These are phyloP conservation scores for Semnopithecus entellus DNA, from an alignment of 2,113 vertebrate species.

Conservation along the genomic window DNA sequence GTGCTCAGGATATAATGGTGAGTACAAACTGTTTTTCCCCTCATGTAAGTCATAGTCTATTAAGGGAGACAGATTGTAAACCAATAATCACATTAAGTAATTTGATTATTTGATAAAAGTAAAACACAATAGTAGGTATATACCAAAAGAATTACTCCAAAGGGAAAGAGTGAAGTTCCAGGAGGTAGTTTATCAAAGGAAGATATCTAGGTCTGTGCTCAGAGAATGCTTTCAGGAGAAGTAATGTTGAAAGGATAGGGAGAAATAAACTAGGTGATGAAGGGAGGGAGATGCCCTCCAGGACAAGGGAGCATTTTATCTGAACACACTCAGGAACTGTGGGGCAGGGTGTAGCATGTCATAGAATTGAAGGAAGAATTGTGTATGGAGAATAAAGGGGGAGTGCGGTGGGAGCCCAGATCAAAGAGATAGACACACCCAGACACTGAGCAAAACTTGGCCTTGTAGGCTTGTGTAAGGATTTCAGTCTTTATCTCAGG, in stretches of 20 bases:
- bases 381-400: background rate
- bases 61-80: background rate
- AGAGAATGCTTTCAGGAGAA: background rate
- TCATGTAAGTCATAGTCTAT: background rate
- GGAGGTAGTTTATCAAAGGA: background rate
- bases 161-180: background rate
- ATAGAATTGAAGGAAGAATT: background rate
- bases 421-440: background rate
- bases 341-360: background rate
- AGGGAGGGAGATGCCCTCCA: background rate
- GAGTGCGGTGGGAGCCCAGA: background rate
- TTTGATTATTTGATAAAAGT: background rate
- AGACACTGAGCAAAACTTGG: background rate
- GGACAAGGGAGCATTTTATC: background rate
- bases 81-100: background rate
- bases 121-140: background rate
- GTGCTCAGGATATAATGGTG: background rate
- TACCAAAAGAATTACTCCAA: background rate
- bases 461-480: background rate
- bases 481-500: background rate
- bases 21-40: background rate
- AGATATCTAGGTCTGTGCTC: background rate
- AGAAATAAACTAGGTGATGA: background rate
- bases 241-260: background rate
- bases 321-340: background rate